Conservation (phyloP, 2,113 vertebrate genomes). For the Seriola rivoliana region DNA sequence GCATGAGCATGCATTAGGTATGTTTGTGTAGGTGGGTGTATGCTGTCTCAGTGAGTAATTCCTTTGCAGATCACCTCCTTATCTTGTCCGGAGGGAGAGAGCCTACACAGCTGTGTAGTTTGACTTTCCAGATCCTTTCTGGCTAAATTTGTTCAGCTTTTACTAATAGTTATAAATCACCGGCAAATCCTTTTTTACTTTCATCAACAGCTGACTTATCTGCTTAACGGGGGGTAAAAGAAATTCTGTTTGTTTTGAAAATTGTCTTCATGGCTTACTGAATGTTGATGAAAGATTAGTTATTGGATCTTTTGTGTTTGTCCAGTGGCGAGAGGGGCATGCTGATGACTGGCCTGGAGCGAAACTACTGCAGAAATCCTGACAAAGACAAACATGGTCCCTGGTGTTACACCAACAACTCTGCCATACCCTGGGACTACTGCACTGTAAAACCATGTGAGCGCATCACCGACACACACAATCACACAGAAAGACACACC, state of each 20-base stretch:
- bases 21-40: conserved; percentile 54
- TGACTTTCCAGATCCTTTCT: conserved; percentile 57
- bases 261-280: conserved; percentile 24
- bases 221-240: not conserved
- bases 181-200: conserved; percentile 15
- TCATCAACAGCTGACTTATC: conserved; percentile 18
- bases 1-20: conserved; percentile 37
- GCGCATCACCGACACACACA: conserved; percentile 69
- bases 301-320: conserved; percentile 47
- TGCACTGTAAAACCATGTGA: conserved; percentile 94
- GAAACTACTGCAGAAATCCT: conserved; percentile 95
- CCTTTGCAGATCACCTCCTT: conserved; percentile 59
- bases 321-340: conserved; percentile 77
- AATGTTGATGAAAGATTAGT: conserved; percentile 41
- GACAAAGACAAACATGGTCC: conserved; percentile 97
- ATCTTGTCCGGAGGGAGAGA: conserved; percentile 59
- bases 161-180: conserved; percentile 58
- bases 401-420: conserved; percentile 96
- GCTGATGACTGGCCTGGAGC: conserved; percentile 86
- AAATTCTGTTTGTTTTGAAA: conserved; percentile 21
- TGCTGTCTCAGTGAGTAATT: conserved; percentile 66
- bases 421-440: conserved; percentile 95
- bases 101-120: conserved; percentile 69
- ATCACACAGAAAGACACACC: not conserved
- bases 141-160: conserved; percentile 46